These are phyloP conservation scores for Stichodactyla mertensii DNA, from an alignment of 64 coral and sea anemone genomes.

Conservation along the genomic window DNA sequence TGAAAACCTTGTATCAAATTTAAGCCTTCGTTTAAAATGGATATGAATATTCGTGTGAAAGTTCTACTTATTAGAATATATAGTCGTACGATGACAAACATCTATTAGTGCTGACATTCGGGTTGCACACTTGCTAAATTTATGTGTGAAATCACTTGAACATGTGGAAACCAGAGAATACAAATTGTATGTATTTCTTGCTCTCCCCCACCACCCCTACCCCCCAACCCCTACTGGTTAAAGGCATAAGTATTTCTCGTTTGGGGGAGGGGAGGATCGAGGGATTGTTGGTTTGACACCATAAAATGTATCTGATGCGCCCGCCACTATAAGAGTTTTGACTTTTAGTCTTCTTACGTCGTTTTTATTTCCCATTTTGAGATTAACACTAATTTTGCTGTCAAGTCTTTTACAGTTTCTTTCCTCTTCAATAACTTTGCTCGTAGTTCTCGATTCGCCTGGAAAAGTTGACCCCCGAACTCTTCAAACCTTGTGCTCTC, in stretches of 20 bases:
- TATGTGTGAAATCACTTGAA: not conserved
- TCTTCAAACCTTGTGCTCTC: not conserved
- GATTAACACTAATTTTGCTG: not conserved
- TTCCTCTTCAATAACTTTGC: not conserved
- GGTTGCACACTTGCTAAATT: not conserved
- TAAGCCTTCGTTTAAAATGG: not conserved
- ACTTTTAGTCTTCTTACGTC: not conserved
- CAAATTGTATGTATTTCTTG: no score
- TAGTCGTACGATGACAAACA: not conserved
- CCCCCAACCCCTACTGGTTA: no score
- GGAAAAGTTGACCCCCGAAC: not conserved
- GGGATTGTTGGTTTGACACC: no score
- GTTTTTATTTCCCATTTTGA: slow-evolving; percentile 6
- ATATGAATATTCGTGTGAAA: slow-evolving; percentile 8
- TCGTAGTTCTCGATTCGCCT: not conserved
- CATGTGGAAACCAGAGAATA: not conserved
- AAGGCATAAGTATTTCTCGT: no score
- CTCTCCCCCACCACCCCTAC: no score
- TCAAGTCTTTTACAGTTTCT: not conserved
- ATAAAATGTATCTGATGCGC: no score
- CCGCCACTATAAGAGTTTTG: no score
- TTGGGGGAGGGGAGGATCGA: no score
- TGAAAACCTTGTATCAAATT: no score
- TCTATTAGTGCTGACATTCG: not conserved
- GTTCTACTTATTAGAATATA: not conserved